These are phyloP conservation scores for Oryctes rhinoceros DNA, from an alignment of 1,140 invertebrate genomes.

Conservation along the genomic window DNA sequence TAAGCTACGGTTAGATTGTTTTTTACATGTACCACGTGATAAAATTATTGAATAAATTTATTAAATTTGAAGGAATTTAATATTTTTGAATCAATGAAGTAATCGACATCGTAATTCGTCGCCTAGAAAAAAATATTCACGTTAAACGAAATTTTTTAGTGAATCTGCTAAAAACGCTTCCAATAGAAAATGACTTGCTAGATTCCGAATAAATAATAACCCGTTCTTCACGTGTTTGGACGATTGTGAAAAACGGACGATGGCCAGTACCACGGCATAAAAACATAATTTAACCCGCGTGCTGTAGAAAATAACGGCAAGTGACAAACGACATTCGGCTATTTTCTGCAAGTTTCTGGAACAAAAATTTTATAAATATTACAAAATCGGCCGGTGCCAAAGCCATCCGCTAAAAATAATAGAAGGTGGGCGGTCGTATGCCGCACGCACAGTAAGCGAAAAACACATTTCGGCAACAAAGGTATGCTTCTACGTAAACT, in stretches of 20 bases:
- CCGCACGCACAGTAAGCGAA: neutral
- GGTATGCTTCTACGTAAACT: neutral
- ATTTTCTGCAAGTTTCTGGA: constrained; percentile 18
- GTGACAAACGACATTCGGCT: constrained; percentile 11
- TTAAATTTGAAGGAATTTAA: too few relatives aligned
- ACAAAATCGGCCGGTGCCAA: constrained; percentile 17
- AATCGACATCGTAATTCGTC: too few relatives aligned
- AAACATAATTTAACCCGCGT: neutral
- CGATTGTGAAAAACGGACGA: neutral
- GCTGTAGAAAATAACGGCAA: neutral
- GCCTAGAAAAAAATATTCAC: too few relatives aligned
- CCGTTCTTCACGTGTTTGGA: neutral
- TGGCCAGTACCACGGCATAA: neutral
- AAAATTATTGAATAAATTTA: too few relatives aligned
- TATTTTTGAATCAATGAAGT: too few relatives aligned
- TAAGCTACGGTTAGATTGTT: too few relatives aligned
- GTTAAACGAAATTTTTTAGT: too few relatives aligned
- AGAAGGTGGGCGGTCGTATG: neutral
- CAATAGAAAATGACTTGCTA: too few relatives aligned
- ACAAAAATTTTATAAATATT: constrained; percentile 20
- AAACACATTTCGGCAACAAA: neutral
- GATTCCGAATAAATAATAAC: neutral
- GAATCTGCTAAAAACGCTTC: too few relatives aligned
- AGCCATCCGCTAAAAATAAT: constrained; percentile 10
- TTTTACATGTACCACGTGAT: too few relatives aligned